These are phyloP conservation scores for Caenorhabditis drosophilae DNA, from an alignment of 2,888 invertebrate genomes.

Conservation along the genomic window DNA sequence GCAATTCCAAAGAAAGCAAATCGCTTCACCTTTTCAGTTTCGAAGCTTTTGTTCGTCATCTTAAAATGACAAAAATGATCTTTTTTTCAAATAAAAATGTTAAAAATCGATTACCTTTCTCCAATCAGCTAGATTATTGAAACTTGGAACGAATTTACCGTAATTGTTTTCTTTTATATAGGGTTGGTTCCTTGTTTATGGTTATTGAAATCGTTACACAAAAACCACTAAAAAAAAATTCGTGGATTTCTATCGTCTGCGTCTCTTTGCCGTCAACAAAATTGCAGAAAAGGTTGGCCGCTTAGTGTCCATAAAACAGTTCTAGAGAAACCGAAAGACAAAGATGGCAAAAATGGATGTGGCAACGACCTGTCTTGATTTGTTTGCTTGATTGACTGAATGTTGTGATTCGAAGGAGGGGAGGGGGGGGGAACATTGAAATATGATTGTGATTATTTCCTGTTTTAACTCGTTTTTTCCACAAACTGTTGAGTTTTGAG, in stretches of 20 bases:
- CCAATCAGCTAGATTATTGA: conserved; percentile 33
- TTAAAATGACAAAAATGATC: conserved; percentile 10
- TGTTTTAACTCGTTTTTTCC: no score
- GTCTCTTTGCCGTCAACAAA: conserved; percentile 10
- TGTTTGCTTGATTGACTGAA: no score
- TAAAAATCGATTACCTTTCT: conserved; percentile 22
- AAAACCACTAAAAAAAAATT: conserved; percentile 16
- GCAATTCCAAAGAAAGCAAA: conserved; percentile 52
- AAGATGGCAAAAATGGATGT: no score
- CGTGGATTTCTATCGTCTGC: conserved; percentile 23
- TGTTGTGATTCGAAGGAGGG: no score
- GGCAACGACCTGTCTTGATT: no score
- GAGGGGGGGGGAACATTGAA: no score
- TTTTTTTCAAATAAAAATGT: conserved; percentile 1
- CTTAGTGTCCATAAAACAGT: no score
- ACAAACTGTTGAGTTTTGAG: no score
- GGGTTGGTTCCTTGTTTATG: conserved; percentile 29
- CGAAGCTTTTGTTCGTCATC: conserved; percentile 41
- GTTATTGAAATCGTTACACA: conserved; percentile 42
- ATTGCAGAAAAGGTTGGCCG: background rate
- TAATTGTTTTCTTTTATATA: conserved; percentile 38
- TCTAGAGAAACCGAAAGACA: no score
- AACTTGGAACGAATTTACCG: conserved; percentile 22
- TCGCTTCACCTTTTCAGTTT: conserved; percentile 43
- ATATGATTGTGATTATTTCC: no score